Base-by-base conservation (phyloP, 2,113 vertebrate species). In the Physeter macrocephalus region DNA sequence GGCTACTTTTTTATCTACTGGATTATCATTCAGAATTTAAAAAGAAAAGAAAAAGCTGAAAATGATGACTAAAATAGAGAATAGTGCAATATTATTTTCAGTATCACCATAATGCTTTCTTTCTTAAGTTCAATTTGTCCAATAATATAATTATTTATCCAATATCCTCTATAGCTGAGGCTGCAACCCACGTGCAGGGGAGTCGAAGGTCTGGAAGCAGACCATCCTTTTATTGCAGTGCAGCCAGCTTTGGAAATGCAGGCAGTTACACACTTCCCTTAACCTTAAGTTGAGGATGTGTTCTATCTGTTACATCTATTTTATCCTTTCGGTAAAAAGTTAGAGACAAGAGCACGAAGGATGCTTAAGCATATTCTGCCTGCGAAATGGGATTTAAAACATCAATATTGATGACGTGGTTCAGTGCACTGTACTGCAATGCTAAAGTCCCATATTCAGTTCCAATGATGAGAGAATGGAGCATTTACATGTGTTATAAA, bases 381-480 rank as follows among this genome's bases (percentile, higher is more conserved):
- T 98, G 90, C 96, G 98, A 91, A 97, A 97, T 71, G 77, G 95
- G 83, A 95, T 87, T 57, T 20, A 69, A 97, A 96, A 98, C 98
- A 98, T 98, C 95, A 80, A 97, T 98, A 97, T 97, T 98, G 98
- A 98, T 99, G 98, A 98, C 98, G 98, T 97, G 98, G 98, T 98
- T 98, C 97, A 96, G 97, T 98, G 97, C 97, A 96, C 95, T 97
- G 98, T 98, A 98, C 98, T 98, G 98, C 98, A 99, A 98, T 98
- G 98, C 98, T 98, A 98, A 99, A 99, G 98, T 99, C 98, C 96
- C 97, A 97, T 88, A 74, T 97, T 98, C 97, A 84, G 98, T 75
- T 88, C 82, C 95, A 96, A 69, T 92, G 97, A 95, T 82, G 94
- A 94, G 67, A 94, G 97, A 97, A 96, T 94, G 78, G 88, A 97